A percentile compares a stretch with the other conserved stretches of the same genome.
phyloP scores from a whole-genome alignment of 2,797 vertebrate species.

The Microhierax caerulescens region DNA sequence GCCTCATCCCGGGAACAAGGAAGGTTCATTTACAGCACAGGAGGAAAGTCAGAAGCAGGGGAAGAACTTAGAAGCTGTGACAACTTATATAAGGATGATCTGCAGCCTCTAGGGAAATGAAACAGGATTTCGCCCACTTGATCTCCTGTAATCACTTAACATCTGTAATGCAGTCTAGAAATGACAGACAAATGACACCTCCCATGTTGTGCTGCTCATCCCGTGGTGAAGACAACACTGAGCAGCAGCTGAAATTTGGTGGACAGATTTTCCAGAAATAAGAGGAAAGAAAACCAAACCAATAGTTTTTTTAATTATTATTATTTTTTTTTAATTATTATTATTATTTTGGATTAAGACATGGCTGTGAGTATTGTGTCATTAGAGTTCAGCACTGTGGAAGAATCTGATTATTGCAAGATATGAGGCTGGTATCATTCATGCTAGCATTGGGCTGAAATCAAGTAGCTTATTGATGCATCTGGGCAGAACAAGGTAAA shows the following conservation, averaged over 20 bases:
- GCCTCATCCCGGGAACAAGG: background rate
- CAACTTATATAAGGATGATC: background rate
- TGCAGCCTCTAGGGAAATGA: background rate
- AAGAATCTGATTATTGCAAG: background rate
- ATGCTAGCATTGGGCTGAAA: background rate
- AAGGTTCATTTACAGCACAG: background rate
- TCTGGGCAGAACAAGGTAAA: background rate
- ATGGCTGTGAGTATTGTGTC: background rate
- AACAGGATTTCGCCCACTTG: conserved; percentile 4
- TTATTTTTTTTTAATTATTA: no score
- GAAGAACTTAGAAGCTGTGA: background rate
- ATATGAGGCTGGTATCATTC: background rate
- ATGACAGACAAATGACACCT: conserved; percentile 13
- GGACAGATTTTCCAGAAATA: background rate
- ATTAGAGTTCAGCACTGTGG: background rate
- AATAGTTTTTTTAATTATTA: background rate
- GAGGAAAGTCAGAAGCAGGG: background rate
- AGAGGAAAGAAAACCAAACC: background rate
- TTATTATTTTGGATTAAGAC: background rate
- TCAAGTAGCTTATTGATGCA: background rate
- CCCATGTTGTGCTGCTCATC: background rate
- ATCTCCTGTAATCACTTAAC: conserved; percentile 14
- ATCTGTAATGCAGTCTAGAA: background rate
- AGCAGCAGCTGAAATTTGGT: background rate
- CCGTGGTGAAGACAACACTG: background rate